Conservation (phyloP, 2,888 invertebrate species). For the Pilophorus perplexus region DNA sequence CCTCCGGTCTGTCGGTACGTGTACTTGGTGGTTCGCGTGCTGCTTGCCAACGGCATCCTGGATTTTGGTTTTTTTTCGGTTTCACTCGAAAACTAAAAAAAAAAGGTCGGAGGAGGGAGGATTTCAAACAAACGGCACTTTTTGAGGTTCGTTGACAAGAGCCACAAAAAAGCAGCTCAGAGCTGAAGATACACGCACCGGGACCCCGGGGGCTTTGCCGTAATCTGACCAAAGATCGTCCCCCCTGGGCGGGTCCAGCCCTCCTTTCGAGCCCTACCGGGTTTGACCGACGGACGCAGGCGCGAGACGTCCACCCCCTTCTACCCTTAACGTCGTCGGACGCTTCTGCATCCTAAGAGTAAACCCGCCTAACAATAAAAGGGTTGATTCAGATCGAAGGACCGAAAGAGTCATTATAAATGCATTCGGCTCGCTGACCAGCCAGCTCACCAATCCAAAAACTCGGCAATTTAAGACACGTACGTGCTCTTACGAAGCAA, state of each 20-base stretch:
- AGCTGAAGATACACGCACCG: slow-evolving; percentile 34
- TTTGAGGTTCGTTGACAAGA: background rate
- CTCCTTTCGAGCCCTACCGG: background rate
- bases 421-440: too few species aligned
- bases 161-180: background rate
- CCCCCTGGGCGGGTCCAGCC: background rate
- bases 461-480: too few species aligned
- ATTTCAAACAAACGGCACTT: slow-evolving; percentile 1
- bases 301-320: too few species aligned
- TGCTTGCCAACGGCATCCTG: slow-evolving; percentile 61
- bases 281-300: slow-evolving; percentile 16
- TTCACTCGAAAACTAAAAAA: background rate
- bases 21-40: slow-evolving; percentile 85
- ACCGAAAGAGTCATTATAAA: too few species aligned
- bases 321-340: too few species aligned
- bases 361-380: too few species aligned
- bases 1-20: slow-evolving; percentile 82
- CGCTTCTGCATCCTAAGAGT: too few species aligned
- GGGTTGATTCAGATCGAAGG: too few species aligned
- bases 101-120: background rate
- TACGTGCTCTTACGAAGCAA: too few species aligned
- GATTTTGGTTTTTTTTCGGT: background rate
- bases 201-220: slow-evolving; percentile 38
- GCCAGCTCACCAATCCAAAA: too few species aligned
- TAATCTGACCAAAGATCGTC: slow-evolving; percentile 31